Evolutionary conservation across 2,113 vertebrate genomes (phyloP).

Genomic region (Hyperopisus bebe): DNA sequence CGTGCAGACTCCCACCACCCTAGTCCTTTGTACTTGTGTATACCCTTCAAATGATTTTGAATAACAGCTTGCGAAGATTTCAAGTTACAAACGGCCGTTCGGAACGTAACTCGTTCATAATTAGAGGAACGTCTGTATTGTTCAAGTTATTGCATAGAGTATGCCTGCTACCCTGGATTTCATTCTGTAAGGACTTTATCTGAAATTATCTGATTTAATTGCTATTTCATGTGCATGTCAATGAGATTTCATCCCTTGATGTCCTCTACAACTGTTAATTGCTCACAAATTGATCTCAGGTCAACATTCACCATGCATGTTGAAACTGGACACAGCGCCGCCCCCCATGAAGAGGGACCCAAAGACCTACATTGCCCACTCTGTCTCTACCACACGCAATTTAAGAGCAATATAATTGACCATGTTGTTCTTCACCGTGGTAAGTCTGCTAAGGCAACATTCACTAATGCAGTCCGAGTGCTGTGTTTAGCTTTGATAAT

Average conservation of each 20-base stretch:
- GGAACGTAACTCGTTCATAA: too few species aligned
- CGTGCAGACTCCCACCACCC: too few species aligned
- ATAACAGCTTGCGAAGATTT: too few species aligned
- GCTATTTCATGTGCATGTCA: background rate
- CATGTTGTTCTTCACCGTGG: conserved; percentile 96
- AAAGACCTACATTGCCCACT: conserved; percentile 95
- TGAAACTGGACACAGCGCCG: conserved; percentile 81
- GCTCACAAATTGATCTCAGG: conserved; percentile 51
- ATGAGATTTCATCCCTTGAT: background rate
- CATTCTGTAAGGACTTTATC: background rate
- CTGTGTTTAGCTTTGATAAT: background rate
- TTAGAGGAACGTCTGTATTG: too few species aligned
- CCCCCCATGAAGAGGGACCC: conserved; percentile 72
- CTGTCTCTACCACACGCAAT: conserved; percentile 97
- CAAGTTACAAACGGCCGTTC: too few species aligned
- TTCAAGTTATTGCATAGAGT: too few species aligned
- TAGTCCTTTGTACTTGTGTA: too few species aligned
- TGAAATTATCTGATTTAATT: background rate
- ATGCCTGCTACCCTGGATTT: background rate
- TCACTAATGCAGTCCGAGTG: background rate
- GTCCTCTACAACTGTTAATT: background rate
- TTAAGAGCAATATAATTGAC: conserved; percentile 97
- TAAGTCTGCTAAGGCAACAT: conserved; percentile 40
- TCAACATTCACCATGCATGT: conserved; percentile 92
- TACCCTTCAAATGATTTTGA: too few species aligned